Conservation (phyloP, 2,113 vertebrate genomes). For the Empidonax traillii region DNA sequence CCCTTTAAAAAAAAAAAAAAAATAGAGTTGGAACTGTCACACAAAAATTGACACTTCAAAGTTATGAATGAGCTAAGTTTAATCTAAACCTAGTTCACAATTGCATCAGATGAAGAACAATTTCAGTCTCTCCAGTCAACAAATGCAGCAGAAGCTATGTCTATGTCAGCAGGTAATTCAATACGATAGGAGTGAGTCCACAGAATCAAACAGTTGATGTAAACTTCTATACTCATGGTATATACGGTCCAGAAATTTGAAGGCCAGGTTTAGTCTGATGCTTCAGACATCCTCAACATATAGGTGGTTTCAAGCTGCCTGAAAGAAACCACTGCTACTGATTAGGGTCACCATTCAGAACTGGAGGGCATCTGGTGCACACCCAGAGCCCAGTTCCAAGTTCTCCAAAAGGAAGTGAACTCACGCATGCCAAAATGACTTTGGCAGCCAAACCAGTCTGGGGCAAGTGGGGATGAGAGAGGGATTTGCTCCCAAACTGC, state of each 20-base stretch:
- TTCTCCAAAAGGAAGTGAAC: background rate
- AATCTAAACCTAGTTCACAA: conserved; percentile 57
- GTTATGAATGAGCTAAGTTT: conserved; percentile 48
- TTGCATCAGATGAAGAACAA: conserved; percentile 20
- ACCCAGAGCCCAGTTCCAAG: background rate
- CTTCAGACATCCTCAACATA: background rate
- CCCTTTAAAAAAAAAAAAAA: background rate
- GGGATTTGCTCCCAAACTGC: background rate
- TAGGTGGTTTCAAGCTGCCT: background rate
- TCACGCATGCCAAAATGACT: background rate
- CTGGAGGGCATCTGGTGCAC: background rate
- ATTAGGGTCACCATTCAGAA: background rate
- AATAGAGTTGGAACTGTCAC: background rate
- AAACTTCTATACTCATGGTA: background rate
- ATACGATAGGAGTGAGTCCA: background rate
- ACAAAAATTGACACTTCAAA: conserved; percentile 21
- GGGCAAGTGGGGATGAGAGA: background rate
- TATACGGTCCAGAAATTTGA: background rate
- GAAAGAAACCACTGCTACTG: background rate
- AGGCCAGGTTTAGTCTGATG: background rate
- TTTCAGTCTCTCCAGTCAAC: conserved; percentile 6
- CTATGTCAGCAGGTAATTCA: background rate
- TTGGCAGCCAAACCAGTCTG: background rate
- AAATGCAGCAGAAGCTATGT: background rate
- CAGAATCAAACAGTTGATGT: background rate